Evolutionary conservation across 2,113 vertebrate species (phyloP), one percentile per base, ranked within the genome.

Genomic region (Ptilonorhynchus violaceus): DNA sequence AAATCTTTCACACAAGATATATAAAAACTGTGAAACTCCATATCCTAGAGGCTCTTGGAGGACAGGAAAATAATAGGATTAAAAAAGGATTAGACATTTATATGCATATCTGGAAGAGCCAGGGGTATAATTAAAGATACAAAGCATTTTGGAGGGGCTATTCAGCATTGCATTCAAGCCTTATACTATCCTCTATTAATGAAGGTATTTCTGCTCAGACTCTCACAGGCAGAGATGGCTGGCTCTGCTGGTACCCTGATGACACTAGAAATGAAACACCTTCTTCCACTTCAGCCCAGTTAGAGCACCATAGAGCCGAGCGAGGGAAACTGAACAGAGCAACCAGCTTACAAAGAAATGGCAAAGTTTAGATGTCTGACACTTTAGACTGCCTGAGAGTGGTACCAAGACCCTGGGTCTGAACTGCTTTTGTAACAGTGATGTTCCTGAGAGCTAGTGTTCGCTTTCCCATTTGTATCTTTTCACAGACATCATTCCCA

Each of bases 61-160:
- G 55, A 90, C 67, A 93, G 84, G 74, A 66, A 80, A 66, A 30
- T 83, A 96, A 90, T 74, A 96, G 74, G 87, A 95, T 94, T 96
- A 83, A 33, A 73, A 87, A 88, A 74, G 63, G 63, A 92, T 89
- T 89, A 88, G 78, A 83, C 67, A 62, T 85, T 93, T 89, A 88
- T 86, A 93, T 55, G 63, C 31, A 47, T 79, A 93, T 82, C 91
- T 95, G 39, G 46, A 88, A 49, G n/a, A 94, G 74, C 79, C 41
- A 47, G 41, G 27, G 21, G 30, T 95, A 53, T 89, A 93, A 83
- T 79, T 93, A 89, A 79, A 79, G 58, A 49, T 46, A 76, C 37
- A 69, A 94, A 91, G 41, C 44, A 64, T 88, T 95, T 82, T 4
- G 2, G 84, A 85, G 69, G 39, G 62, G 24, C 27, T 85, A 4